phyloP scores from a whole-genome alignment of 2,888 invertebrate species.

The Itoplectis maculator region DNA sequence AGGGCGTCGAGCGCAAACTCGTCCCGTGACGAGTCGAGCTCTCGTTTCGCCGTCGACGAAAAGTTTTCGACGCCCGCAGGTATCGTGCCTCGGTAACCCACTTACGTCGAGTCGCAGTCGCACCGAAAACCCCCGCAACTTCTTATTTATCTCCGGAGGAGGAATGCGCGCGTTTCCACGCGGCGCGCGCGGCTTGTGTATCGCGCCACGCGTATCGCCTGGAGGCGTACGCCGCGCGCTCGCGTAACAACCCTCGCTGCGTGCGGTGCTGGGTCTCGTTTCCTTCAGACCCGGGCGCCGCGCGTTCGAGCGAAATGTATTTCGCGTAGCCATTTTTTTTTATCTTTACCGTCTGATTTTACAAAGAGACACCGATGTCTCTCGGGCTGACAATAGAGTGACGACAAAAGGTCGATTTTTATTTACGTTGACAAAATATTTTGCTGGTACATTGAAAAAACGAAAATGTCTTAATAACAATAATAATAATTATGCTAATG shows the following conservation, averaged over 20 bases:
- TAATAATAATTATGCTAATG: too few relatives aligned
- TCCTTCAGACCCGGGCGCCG: too few relatives aligned
- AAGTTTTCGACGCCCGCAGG: conserved; percentile 68
- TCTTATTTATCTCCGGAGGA: conserved; percentile 66
- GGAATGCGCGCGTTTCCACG: conserved; percentile 34
- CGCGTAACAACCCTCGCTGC: conserved; percentile 31
- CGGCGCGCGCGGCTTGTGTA: conserved; percentile 39
- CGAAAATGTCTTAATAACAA: too few relatives aligned
- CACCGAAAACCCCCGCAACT: conserved; percentile 14
- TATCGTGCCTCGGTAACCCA: conserved; percentile 70
- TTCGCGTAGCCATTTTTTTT: conserved; percentile 68
- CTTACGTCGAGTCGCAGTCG: conserved; percentile 58
- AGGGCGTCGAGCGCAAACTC: conserved; percentile 16
- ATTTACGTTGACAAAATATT: too few relatives aligned
- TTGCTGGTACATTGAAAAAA: too few relatives aligned
- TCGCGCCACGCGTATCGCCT: conserved; percentile 33
- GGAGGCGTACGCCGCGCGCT: conserved; percentile 44
- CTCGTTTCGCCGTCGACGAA: conserved; percentile 51
- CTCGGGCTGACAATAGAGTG: neutral
- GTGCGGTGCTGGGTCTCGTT: too few relatives aligned
- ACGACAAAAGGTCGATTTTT: neutral
- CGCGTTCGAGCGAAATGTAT: conserved; percentile 63
- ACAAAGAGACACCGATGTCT: conserved; percentile 57
- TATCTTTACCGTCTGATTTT: conserved; percentile 65
- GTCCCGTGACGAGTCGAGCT: conserved; percentile 34